Conservation (phyloP, 1,140 invertebrate species). For the Octopus sinensis region DNA sequence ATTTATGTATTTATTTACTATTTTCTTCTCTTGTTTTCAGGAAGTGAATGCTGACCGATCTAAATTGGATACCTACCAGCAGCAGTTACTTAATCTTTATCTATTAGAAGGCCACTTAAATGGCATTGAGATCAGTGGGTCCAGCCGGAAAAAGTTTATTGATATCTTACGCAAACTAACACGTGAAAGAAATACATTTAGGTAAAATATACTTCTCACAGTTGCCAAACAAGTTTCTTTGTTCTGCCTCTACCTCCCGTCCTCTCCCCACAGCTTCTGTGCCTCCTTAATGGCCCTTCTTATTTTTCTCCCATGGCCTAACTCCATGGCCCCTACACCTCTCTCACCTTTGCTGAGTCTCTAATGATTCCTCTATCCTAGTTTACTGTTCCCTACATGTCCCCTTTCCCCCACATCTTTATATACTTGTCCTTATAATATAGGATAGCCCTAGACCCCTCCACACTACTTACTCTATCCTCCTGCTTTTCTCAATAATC, state of each 20-base stretch:
- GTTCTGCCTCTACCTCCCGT: neutral
- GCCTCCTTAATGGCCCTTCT: neutral
- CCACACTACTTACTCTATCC: too few relatives aligned
- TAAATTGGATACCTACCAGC: slow-evolving; percentile 67
- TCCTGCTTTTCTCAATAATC: too few relatives aligned
- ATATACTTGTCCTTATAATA: too few relatives aligned
- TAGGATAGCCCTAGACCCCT: too few relatives aligned
- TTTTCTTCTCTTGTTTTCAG: slow-evolving; percentile 36
- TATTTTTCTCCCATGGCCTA: neutral
- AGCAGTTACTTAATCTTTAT: slow-evolving; percentile 73
- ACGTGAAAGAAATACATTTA: slow-evolving; percentile 63
- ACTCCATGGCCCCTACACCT: neutral
- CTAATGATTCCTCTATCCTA: too few relatives aligned
- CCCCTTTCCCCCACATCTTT: too few relatives aligned
- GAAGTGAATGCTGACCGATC: slow-evolving; percentile 60
- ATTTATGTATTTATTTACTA: neutral
- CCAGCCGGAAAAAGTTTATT: slow-evolving; percentile 47
- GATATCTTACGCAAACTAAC: slow-evolving; percentile 56
- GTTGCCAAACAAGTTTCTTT: too few relatives aligned
- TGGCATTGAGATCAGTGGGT: slow-evolving; percentile 65
- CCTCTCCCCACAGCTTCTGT: neutral
- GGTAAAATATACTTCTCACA: slow-evolving; percentile 32
- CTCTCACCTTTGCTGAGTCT: too few relatives aligned
- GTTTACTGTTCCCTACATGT: too few relatives aligned
- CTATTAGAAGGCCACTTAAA: slow-evolving; percentile 77